Evolutionary conservation across 2,797 vertebrate species (phyloP).

Genomic region (Lateolabrax maculatus): DNA sequence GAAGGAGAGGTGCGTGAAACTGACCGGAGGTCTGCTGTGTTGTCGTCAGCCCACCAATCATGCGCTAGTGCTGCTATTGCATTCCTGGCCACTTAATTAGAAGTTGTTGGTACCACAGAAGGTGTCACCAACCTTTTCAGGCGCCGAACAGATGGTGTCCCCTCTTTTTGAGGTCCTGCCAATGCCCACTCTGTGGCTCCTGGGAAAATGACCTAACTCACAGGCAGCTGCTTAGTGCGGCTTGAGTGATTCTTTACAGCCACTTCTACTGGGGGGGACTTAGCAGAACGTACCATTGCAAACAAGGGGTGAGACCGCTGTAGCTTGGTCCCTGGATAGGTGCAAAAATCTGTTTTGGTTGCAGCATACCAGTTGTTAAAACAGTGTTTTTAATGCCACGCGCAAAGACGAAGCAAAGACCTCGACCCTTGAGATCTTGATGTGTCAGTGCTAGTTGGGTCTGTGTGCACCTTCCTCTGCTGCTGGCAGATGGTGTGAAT

Average conservation of each 20-base stretch:
- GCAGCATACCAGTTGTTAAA: conserved; percentile 54
- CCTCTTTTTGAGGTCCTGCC: conserved; percentile 95
- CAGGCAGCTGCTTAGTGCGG: conserved; percentile 99
- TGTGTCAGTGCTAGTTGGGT: conserved; percentile 34
- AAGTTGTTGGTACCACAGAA: conserved; percentile 98
- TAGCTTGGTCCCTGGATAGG: conserved; percentile 49
- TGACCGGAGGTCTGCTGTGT: conserved; percentile 82
- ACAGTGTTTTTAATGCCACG: conserved; percentile 57
- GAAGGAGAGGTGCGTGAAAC: conserved; percentile 56
- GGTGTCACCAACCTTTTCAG: conserved; percentile 99
- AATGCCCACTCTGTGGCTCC: conserved; percentile 98
- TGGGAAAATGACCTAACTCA: conserved; percentile 99
- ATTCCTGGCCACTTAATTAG: conserved; percentile 99
- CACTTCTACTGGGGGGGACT: conserved; percentile 92
- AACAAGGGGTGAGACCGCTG: conserved; percentile 71
- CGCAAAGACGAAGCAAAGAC: conserved; percentile 44
- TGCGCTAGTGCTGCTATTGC: conserved; percentile 85
- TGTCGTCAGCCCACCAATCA: conserved; percentile 89
- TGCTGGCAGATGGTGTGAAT: conserved; percentile 95
- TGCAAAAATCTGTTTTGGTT: conserved; percentile 64
- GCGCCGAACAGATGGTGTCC: conserved; percentile 98
- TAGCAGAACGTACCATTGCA: conserved; percentile 92
- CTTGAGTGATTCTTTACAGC: conserved; percentile 99
- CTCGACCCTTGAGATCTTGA: conserved; percentile 56
- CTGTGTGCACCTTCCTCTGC: conserved; percentile 79